Conservation (phyloP, 2,113 vertebrate genomes). For the Cochlearius cochlearius region DNA sequence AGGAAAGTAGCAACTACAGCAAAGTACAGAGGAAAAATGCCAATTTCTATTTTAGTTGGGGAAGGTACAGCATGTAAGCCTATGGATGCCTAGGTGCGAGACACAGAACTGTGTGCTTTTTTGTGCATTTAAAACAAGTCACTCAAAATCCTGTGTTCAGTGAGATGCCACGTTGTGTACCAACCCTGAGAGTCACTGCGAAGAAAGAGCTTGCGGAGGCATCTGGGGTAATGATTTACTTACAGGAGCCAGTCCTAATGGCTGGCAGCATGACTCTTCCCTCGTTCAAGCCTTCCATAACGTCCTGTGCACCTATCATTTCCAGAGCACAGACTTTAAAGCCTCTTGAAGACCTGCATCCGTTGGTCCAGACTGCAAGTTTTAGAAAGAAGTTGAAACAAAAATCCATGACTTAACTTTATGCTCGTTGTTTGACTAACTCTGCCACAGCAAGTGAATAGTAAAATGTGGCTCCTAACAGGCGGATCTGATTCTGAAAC, state of each 20-base stretch:
- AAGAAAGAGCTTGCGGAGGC: not conserved
- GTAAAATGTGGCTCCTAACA: not conserved
- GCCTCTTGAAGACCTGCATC: not conserved
- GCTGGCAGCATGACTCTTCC: not conserved
- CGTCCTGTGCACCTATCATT: not conserved
- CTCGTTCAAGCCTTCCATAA: not conserved
- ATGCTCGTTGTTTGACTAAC: not conserved
- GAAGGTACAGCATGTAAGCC: not conserved
- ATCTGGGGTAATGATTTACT: not conserved
- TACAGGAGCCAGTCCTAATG: not conserved
- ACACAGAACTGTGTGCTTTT: not conserved
- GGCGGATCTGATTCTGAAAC: not conserved
- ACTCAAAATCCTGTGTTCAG: not conserved
- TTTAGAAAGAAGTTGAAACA: not conserved
- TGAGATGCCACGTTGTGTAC: not conserved
- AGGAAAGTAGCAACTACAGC: not conserved
- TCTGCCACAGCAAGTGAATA: not conserved
- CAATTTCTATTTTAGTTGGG: not conserved
- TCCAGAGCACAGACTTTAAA: not conserved
- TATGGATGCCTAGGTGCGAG: not conserved
- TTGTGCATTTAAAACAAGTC: not conserved
- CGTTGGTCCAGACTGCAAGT: not conserved
- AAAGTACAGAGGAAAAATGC: not conserved
- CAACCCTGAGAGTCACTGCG: not conserved
- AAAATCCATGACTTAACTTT: not conserved